phyloP scores from a whole-genome alignment of 2,888 invertebrate species.

The Parnassius smintheus region DNA sequence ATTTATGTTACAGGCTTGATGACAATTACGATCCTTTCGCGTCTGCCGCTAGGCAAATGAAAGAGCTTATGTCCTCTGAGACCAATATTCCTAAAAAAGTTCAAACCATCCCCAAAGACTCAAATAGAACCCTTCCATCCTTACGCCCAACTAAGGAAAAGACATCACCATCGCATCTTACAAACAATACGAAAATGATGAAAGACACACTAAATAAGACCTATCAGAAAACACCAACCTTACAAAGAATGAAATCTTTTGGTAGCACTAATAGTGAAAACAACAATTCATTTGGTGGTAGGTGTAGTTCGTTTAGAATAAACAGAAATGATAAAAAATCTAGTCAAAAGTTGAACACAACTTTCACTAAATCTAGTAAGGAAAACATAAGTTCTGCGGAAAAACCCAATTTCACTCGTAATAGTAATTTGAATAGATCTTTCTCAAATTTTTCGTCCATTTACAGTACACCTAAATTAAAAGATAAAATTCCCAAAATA shows the following conservation, averaged over 20 bases:
- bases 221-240: conserved; percentile 76
- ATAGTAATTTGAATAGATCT: conserved; percentile 66
- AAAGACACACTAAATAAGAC: conserved; percentile 77
- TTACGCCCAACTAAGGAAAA: conserved; percentile 67
- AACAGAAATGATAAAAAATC: conserved; percentile 70
- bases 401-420: conserved; percentile 64
- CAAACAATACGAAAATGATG: conserved; percentile 70
- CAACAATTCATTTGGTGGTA: conserved; percentile 60
- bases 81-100: conserved; percentile 75
- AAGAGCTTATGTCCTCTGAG: conserved; percentile 88
- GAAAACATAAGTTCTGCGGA: conserved; percentile 68
- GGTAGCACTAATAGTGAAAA: conserved; percentile 68
- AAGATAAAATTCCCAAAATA: conserved; percentile 76
- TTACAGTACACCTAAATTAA: conserved; percentile 71
- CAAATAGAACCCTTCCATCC: conserved; percentile 67
- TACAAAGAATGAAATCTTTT: conserved; percentile 77
- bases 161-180: conserved; percentile 49
- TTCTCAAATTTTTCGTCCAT: conserved; percentile 71
- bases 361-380: conserved; percentile 75
- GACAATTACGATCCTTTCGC: conserved; percentile 88
- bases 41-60: conserved; percentile 90
- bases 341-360: conserved; percentile 70
- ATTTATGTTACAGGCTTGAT: conserved; percentile 63
- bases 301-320: conserved; percentile 73
- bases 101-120: conserved; percentile 65